Evolutionary conservation across 2,888 invertebrate genomes (phyloP).

Genomic region (Metopia argyrocephala): DNA sequence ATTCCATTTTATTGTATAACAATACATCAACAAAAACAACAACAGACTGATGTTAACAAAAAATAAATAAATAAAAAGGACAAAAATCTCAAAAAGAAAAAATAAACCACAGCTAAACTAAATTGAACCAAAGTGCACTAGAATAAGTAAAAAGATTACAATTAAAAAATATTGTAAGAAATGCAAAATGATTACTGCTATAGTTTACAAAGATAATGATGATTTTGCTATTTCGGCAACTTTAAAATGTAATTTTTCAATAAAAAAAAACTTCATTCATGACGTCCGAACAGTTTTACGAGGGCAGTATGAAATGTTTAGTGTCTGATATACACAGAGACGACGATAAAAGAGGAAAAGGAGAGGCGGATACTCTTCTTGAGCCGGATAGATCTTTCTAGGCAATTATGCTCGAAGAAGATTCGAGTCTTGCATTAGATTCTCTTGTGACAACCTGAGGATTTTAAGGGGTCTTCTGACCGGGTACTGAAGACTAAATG

Average conservation of each 20-base stretch:
- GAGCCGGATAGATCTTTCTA: too few species aligned
- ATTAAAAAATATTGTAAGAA: slow-evolving; percentile 54
- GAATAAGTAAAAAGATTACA: neutral
- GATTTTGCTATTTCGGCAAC: neutral
- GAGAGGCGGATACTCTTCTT: too few species aligned
- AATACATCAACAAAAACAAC: slow-evolving; percentile 45
- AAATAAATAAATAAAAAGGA: neutral
- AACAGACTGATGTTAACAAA: slow-evolving; percentile 25
- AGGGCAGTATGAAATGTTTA: too few species aligned
- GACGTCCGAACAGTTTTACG: neutral
- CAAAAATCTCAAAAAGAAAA: slow-evolving; percentile 15
- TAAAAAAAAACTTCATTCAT: neutral
- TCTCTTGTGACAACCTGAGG: too few species aligned
- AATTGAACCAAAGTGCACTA: slow-evolving; percentile 27
- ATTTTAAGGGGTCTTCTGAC: too few species aligned
- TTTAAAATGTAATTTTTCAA: slow-evolving; percentile 23
- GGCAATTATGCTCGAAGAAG: too few species aligned
- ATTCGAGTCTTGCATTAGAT: too few species aligned
- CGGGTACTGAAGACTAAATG: too few species aligned
- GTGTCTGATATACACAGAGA: too few species aligned
- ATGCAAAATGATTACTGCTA: slow-evolving; percentile 55
- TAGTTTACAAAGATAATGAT: neutral
- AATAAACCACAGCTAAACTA: slow-evolving; percentile 4
- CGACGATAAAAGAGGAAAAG: too few species aligned
- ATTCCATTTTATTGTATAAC: slow-evolving; percentile 25